These are phyloP conservation scores for Harpalus rufipes DNA, from an alignment of 2,888 invertebrate genomes.

Conservation along the genomic window DNA sequence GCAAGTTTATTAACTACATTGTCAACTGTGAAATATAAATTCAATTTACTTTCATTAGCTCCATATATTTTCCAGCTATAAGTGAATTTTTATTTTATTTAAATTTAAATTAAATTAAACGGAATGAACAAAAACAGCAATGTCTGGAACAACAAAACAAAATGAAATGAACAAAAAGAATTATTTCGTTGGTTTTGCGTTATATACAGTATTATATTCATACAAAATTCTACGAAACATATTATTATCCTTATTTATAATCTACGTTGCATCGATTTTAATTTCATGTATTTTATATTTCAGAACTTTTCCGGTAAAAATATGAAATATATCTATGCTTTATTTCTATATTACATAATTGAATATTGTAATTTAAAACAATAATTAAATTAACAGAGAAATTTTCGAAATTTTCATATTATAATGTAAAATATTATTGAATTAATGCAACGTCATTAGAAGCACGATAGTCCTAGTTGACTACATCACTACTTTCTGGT, in stretches of 20 bases:
- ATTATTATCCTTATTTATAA: background rate
- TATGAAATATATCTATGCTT: no score
- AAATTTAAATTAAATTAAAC: background rate
- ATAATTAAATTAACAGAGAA: no score
- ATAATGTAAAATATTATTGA: no score
- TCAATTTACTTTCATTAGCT: slow-evolving; percentile 25
- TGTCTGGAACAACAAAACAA: background rate
- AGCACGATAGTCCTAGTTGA: no score
- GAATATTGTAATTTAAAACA: no score
- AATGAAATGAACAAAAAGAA: background rate
- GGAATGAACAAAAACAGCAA: background rate
- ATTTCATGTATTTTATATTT: background rate
- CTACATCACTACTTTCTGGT: no score
- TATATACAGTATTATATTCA: background rate
- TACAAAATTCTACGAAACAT: slow-evolving; percentile 11
- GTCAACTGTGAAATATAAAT: slow-evolving; percentile 40
- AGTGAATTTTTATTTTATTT: background rate
- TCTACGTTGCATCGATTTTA: background rate
- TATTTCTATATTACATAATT: no score
- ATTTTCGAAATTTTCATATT: no score
- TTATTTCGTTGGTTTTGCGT: background rate
- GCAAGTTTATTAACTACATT: slow-evolving; percentile 37
- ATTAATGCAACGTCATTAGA: no score
- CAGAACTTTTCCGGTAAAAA: no score
- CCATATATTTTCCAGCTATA: background rate